Conservation (phyloP, 1,140 invertebrate species). For the Trichomalopsis sarcophagae region DNA sequence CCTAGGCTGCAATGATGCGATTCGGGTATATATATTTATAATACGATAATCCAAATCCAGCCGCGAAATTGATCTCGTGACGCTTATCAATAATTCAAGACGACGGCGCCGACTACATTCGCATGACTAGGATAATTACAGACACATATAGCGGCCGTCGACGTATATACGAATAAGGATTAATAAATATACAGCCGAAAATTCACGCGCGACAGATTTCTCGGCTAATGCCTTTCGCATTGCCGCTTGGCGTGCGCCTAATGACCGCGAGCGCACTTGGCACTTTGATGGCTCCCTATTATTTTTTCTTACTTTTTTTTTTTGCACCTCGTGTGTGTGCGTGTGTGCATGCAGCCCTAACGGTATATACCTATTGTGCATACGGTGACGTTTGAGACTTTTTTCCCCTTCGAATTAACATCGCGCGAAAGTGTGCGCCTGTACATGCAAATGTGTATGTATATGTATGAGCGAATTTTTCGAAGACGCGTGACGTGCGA, state of each 20-base stretch:
- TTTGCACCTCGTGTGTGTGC: not conserved
- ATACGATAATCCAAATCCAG: not conserved
- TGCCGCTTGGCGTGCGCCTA: conserved; percentile 62
- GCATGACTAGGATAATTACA: conserved; percentile 35
- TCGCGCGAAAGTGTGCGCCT: no score
- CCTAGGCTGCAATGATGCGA: no score
- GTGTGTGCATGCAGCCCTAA: no score
- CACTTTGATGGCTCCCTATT: conserved; percentile 45
- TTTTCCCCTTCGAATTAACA: no score
- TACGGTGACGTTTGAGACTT: no score
- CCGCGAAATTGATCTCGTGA: not conserved
- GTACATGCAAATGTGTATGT: not conserved
- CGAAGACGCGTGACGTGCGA: no score
- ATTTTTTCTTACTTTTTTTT: not conserved
- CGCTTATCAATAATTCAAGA: conserved; percentile 43
- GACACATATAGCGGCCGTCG: not conserved
- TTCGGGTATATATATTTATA: no score
- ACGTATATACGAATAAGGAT: not conserved
- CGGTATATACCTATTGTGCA: not conserved
- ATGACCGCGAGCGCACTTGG: conserved; percentile 47
- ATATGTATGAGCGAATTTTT: no score
- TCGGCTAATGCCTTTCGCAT: conserved; percentile 61
- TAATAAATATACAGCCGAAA: not conserved
- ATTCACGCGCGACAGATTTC: conserved; percentile 30
- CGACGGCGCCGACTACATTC: conserved; percentile 3